Evolutionary conservation across 2,113 vertebrate species (phyloP), one percentile per base, ranked within the genome.

Genomic region (Clarias macrocephalus): DNA sequence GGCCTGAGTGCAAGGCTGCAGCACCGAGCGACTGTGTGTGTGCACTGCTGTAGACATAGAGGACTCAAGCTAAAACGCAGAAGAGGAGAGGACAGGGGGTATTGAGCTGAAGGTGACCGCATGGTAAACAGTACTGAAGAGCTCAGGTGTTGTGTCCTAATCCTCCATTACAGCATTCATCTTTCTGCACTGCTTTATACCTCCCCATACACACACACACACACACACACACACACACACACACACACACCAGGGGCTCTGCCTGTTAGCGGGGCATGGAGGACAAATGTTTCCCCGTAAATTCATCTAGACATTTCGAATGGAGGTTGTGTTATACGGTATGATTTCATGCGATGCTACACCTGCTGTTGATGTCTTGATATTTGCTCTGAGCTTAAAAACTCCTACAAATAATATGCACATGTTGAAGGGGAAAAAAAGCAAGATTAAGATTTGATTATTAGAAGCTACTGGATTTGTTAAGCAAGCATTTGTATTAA

Each of bases 121-220:
- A 83, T 87, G 70, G 86, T 76, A 87, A 87, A 65, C 56, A 82
- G 59, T 59, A 60, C 48, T 42, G 76, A 52, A 77, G 83, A 86
- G 80, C 86, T 54, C 89, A 90, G 89, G 84, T 88, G 89, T 81
- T 81, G 18, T 7, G 9, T 77, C 73, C 80, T 86, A 86, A 88
- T 86, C 89, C 52, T 80, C 70, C 37, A 88, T 88, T 90, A 88
- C 60, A 48, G 21, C 77, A 21, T 79, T 88, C 84, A 73, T 84
- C 62, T 80, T n/a, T 86, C 66, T 56, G 62, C 82, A 62, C 65
- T 18, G 82, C 59, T 79, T 48, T 15, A 33, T 81, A 63, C 28
- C 18, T 56, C 82, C 42, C n/a, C 65, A 83, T 54, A 72, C n/a
- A 70, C n/a, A 48, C 48, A 48, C 42, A 48, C 42, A 42, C 3